Percentiles rank a stretch among this genome's conserved stretches.
phyloP scores from a whole-genome alignment of 2,888 invertebrate genomes.

The Dryobotodes eremita region DNA sequence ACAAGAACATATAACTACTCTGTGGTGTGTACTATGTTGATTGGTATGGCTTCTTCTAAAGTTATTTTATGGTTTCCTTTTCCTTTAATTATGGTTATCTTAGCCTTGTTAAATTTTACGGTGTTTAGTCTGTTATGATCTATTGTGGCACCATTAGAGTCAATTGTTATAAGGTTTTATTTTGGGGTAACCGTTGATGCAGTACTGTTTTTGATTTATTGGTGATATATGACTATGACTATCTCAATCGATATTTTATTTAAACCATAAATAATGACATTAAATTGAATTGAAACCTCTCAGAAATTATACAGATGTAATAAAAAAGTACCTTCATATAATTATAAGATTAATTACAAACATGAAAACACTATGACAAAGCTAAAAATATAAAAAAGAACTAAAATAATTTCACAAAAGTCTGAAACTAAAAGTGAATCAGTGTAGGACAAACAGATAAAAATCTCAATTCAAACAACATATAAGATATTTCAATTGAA shows the following conservation, averaged over 20 bases:
- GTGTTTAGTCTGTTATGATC: constrained; percentile 6
- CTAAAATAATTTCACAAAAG: background rate
- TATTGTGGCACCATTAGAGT: constrained; percentile 10
- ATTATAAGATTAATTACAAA: background rate
- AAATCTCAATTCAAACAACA: constrained; percentile 1
- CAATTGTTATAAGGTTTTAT: constrained; percentile 5
- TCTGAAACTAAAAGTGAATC: background rate
- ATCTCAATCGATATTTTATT: background rate
- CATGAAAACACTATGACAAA: background rate
- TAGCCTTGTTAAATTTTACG: constrained; percentile 32
- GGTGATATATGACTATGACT: background rate
- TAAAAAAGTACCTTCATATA: background rate
- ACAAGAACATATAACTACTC: background rate
- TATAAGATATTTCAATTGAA: constrained; percentile 36
- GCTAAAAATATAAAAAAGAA: background rate
- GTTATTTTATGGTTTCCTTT: constrained; percentile 54
- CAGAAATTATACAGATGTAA: background rate
- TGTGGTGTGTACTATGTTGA: constrained; percentile 10
- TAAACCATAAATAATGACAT: background rate
- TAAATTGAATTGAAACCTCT: background rate
- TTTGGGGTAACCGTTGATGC: background rate
- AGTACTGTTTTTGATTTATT: background rate
- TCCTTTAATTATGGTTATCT: constrained; percentile 42
- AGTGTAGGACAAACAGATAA: background rate
- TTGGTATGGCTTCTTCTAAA: constrained; percentile 38